Evolutionary conservation across 2,797 vertebrate genomes (phyloP), one percentile per base, ranked within the genome.

Genomic region (Echiichthys vipera): DNA sequence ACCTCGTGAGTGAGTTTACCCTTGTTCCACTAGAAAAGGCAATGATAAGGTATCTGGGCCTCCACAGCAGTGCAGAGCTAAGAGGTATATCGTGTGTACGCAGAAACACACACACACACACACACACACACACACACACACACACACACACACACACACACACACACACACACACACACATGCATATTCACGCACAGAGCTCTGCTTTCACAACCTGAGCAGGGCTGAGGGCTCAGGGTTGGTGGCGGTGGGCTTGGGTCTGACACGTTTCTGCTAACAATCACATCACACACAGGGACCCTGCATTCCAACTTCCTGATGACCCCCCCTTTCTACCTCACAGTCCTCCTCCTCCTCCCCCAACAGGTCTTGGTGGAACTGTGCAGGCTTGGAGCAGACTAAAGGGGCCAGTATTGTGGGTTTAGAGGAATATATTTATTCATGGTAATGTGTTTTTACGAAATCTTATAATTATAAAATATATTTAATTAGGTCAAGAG

Each of bases 211-310:
- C 80, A 82, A 78, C 87, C 70, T 58, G 89, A 83, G 84, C 68
- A 50, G 80, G 88, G 80, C 82, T 86, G 75, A 64, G 81, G 80
- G 77, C 85, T 77, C 84, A 73, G 84, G 88, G 81, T 73, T 78
- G 77, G 77, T 74, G 83, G 91, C 82, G 92, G 83, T 81, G 89
- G 68, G 84, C 76, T 84, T 89, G 91, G 83, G 89, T 94, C 95
- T 95, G 94, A 95, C 95, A 96, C 95, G 92, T 95, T 96, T 96
- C 97, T 99, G 97, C 96, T 94, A 97, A 97, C 95, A 95, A 98
- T 99, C 97, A 98, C 95, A 95, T 99, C 96, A 98, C 97, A 98
- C 97, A 95, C 90, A 91, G 85, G 58, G 93, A 95, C 94, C 91
- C 92, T n/a, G 93, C 96, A 97, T 97, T 97, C 97, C 95, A 90